Percentiles rank a stretch among this genome's conserved stretches.
phyloP scores from a whole-genome alignment of 2,888 invertebrate species.

The Rhagonycha lutea region DNA sequence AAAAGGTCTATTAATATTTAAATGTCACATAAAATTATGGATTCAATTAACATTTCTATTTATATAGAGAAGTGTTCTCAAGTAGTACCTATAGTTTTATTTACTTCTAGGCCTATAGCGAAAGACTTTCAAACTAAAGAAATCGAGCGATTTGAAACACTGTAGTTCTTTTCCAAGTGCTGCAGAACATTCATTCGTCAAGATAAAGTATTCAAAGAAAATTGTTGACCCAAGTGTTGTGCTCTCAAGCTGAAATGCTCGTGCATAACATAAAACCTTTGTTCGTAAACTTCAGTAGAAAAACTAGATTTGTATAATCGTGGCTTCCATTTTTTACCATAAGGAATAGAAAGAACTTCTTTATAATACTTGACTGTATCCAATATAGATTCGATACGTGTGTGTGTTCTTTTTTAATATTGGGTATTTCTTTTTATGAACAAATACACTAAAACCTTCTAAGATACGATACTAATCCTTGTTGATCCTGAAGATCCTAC shows the following conservation, averaged over 20 bases:
- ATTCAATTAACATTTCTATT: not conserved
- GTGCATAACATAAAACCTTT: conserved; percentile 7
- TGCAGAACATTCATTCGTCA: not conserved
- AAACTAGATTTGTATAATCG: not conserved
- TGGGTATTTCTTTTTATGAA: not conserved
- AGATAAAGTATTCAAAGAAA: conserved; percentile 1
- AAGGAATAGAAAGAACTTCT: not conserved
- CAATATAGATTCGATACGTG: not conserved
- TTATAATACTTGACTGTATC: not conserved
- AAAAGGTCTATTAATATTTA: not conserved
- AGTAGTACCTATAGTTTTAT: not conserved
- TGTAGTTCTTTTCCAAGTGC: not conserved
- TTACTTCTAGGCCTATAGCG: not conserved
- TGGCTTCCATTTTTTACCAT: not conserved
- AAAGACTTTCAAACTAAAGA: not conserved
- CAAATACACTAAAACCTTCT: not conserved
- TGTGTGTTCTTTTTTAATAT: not conserved
- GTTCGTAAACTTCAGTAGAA: conserved; percentile 2
- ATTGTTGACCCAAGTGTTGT: conserved; percentile 13
- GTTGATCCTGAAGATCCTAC: conserved; percentile 28
- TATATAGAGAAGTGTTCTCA: not conserved
- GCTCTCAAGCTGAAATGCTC: conserved; percentile 5
- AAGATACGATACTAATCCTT: conserved; percentile 12
- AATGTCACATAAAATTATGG: not conserved
- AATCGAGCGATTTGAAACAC: not conserved